phyloP scores from a whole-genome alignment of 2,113 vertebrate species.

The Chaetodon trifascialis region DNA sequence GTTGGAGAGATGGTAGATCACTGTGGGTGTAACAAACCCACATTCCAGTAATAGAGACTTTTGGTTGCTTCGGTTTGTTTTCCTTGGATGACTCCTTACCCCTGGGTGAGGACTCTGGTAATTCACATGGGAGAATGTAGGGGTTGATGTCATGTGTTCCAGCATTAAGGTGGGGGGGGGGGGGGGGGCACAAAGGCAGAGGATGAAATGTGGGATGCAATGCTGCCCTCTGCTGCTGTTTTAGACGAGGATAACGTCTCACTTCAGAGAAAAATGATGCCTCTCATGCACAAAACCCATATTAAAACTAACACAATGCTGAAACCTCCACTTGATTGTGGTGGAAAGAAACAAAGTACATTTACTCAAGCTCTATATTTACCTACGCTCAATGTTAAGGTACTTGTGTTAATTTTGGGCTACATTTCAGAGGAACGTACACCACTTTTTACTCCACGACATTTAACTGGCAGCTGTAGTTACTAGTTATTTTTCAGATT shows the following conservation, averaged over 20 bases:
- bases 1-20: constrained; percentile 63
- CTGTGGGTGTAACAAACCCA: constrained; percentile 75
- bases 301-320: background rate
- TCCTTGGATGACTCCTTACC: constrained; percentile 77
- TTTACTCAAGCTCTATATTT: background rate
- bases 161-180: constrained; percentile 25
- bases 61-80: constrained; percentile 80
- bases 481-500: too few relatives aligned
- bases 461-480: too few relatives aligned
- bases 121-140: constrained; percentile 73
- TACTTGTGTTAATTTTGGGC: background rate
- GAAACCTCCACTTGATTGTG: background rate
- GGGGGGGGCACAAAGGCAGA: background rate
- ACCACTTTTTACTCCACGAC: too few relatives aligned
- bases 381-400: background rate
- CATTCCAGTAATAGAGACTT: constrained; percentile 78
- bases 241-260: background rate
- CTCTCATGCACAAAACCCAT: background rate
- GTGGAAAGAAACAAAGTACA: background rate
- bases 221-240: constrained; percentile 69
- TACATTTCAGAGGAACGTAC: background rate
- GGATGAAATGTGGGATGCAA: constrained; percentile 27
- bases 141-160: constrained; percentile 72
- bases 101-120: constrained; percentile 75
- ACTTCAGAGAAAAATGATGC: background rate